Evolutionary conservation across 2,888 invertebrate genomes (phyloP).

Genomic region (Mimumesa dahlbomi): DNA sequence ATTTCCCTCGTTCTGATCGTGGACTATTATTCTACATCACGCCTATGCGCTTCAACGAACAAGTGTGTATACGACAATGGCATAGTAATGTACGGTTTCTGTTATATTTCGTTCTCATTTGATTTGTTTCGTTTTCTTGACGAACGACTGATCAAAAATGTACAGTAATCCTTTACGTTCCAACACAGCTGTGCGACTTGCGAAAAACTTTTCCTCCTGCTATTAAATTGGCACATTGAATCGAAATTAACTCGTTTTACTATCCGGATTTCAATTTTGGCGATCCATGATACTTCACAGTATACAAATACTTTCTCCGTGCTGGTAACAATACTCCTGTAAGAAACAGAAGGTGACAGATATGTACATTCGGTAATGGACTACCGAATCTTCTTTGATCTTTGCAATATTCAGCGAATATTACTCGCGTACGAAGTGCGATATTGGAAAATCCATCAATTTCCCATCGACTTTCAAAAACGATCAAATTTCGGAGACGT

Average conservation of each 20-base stretch:
- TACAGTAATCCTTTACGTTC: not conserved
- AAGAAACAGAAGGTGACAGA: conserved; percentile 31
- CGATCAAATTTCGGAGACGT: too few species aligned
- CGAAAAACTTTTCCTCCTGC: conserved; percentile 69
- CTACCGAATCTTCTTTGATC: too few species aligned
- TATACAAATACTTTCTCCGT: too few species aligned
- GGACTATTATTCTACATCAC: conserved; percentile 35
- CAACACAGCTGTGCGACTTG: conserved; percentile 51
- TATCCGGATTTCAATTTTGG: too few species aligned
- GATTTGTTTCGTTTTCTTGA: not conserved
- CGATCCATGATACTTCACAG: too few species aligned
- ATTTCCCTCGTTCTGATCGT: conserved; percentile 24
- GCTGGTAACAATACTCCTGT: conserved; percentile 8
- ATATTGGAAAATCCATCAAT: too few species aligned
- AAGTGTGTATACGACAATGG: conserved; percentile 21
- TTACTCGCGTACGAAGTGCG: too few species aligned
- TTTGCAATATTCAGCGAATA: too few species aligned
- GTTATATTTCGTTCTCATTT: conserved; percentile 1
- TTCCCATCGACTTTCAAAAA: too few species aligned
- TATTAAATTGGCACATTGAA: conserved; percentile 41
- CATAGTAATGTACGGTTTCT: conserved; percentile 20
- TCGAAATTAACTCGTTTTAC: not conserved
- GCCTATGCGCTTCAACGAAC: conserved; percentile 60
- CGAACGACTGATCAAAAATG: too few species aligned
- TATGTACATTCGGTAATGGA: too few species aligned